Percentiles rank a stretch among this genome's conserved stretches.
Evolutionary conservation across 2,797 vertebrate species (phyloP).

Genomic region (Rhabdophis nuchalis): DNA sequence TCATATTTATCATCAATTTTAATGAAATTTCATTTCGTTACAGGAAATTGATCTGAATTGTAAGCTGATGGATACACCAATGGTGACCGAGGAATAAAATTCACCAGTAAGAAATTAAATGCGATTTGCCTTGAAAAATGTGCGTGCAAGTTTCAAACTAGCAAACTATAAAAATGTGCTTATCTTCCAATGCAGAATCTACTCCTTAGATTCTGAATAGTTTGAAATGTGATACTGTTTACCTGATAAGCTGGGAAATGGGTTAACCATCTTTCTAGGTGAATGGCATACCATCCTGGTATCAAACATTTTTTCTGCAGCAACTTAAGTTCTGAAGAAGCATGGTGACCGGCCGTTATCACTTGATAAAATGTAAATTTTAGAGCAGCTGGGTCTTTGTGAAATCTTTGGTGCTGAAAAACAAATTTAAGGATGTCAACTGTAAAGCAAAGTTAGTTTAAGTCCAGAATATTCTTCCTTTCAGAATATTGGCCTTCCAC

Average conservation of each 20-base stretch:
- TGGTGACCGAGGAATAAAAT: conserved; percentile 19
- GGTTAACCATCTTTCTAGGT: conserved; percentile 90
- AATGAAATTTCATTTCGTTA: conserved; percentile 23
- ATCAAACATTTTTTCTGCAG: conserved; percentile 89
- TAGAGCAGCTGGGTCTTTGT: conserved; percentile 86
- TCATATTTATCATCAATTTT: conserved; percentile 38
- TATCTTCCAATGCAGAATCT: too few species aligned
- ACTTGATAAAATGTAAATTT: conserved; percentile 93
- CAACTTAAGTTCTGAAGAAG: conserved; percentile 81
- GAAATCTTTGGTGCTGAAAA: conserved; percentile 88
- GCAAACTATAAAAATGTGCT: not conserved
- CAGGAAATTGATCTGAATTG: conserved; percentile 34
- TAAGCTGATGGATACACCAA: conserved; percentile 12
- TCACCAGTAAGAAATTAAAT: conserved; percentile 7
- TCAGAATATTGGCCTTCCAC: not conserved
- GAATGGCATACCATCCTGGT: conserved; percentile 88
- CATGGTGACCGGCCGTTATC: conserved; percentile 82
- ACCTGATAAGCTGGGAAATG: conserved; percentile 91
- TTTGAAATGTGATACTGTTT: conserved; percentile 27
- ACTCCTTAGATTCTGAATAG: not conserved
- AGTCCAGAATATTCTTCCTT: not conserved
- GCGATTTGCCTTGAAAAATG: conserved; percentile 26
- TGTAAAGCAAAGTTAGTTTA: not conserved
- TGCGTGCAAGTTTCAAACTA: not conserved
- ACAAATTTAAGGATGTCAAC: conserved; percentile 15